Evolutionary conservation across 2,888 invertebrate species (phyloP), one percentile per base, ranked within the genome.

Genomic region (Nomada flava): DNA sequence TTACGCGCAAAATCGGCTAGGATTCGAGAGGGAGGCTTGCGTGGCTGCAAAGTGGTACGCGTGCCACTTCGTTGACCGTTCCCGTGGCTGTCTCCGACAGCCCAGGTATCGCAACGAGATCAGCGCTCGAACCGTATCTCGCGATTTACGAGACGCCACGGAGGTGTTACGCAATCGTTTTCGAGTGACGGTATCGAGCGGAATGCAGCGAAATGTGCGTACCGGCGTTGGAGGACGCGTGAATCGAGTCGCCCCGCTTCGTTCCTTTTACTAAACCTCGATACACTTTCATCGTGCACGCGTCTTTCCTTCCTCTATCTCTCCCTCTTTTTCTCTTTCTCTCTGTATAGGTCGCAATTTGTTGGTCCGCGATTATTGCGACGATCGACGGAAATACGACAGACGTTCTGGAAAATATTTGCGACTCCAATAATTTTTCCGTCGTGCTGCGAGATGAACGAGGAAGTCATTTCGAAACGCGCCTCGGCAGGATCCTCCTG

Each of bases 1-100:
- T 80, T 80, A 80, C 79, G 67, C 80, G 80, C 80, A 72, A 80
- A 79, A 63, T 71, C 53, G 52, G 26, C 55, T 55, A 18, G 7
- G 23, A 13, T 50, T 3, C 53, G n/a, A 55, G 53, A 18, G 47
- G 53, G 59, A 36, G 9, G 26, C 64, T 13, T 29, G 52, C 53
- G 29, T 52, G 20, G 29, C 9, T n/a, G 18, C 57, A 9, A 78
- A 71, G 73, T 69, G 29, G 69, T 60, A 68, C 81, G 53, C 71
- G 63, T 57, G 64, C 65, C 53, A 63, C 77, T 76, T 79, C 11
- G 57, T 44, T 53, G 44, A n/a, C 13, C 44, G 18, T 76, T 62
- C 53, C 47, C 76, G 62, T 70, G 53, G 62, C 42, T 20, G 60
- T 62, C 57, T 23, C 7, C 13, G 50, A 18, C 50, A 26, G 15